phyloP scores from a whole-genome alignment of 2,113 vertebrate species.

The Perccottus glenii region DNA sequence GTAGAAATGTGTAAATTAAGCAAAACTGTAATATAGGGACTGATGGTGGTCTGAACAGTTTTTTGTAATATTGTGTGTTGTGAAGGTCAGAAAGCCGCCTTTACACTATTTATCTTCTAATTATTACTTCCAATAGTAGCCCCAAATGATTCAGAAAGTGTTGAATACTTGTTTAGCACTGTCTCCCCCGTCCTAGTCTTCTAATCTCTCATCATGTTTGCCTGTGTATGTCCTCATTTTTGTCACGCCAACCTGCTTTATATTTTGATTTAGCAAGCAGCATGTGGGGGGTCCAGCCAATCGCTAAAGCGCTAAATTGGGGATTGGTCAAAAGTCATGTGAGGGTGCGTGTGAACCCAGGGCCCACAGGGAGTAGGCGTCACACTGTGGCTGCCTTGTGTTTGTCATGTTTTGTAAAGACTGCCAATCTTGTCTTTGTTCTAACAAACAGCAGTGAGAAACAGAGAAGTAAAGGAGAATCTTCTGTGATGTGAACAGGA shows the following conservation, averaged over 20 bases:
- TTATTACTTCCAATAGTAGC: too few species aligned
- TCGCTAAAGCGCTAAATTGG: slow-evolving; percentile 10
- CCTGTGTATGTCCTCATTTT: slow-evolving; percentile 34
- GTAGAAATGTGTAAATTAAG: too few species aligned
- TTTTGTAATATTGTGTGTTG: too few species aligned
- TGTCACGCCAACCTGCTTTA: slow-evolving; percentile 54
- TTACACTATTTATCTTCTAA: too few species aligned
- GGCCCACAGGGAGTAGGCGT: slow-evolving; percentile 48
- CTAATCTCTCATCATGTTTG: slow-evolving; percentile 58
- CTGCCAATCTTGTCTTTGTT: slow-evolving; percentile 66
- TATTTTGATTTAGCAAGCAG: slow-evolving; percentile 67
- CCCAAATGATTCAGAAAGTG: background rate
- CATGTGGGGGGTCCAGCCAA: slow-evolving; percentile 56
- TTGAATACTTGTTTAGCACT: slow-evolving; percentile 9
- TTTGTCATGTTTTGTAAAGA: slow-evolving; percentile 67
- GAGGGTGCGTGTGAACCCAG: slow-evolving; percentile 64
- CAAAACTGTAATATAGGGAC: too few species aligned
- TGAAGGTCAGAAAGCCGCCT: too few species aligned
- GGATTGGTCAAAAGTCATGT: slow-evolving; percentile 38
- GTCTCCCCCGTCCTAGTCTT: slow-evolving; percentile 23
- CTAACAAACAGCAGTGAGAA: slow-evolving; percentile 49
- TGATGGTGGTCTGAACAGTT: too few species aligned
- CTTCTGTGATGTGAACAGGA: slow-evolving; percentile 52
- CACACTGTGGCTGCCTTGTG: slow-evolving; percentile 41
- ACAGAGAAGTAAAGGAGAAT: slow-evolving; percentile 55